A percentile compares a stretch with the other conserved stretches of the same genome.
phyloP scores from a whole-genome alignment of 2,888 invertebrate genomes.

The Ophraella communa region DNA sequence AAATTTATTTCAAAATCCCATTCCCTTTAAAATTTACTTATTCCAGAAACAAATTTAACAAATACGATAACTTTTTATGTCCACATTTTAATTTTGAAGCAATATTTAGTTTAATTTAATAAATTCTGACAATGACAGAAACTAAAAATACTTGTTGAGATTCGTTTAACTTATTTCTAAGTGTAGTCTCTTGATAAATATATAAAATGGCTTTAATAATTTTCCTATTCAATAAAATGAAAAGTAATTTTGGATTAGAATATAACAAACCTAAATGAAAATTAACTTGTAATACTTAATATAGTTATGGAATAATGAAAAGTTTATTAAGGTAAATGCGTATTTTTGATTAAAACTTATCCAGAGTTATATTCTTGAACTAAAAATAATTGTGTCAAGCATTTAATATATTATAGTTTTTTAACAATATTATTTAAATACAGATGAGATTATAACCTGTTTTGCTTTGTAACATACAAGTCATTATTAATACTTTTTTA shows the following conservation, averaged over 20 bases:
- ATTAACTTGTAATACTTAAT: no score
- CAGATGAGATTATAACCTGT: no score
- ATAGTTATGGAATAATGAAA: no score
- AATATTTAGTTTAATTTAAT: not conserved
- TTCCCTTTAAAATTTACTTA: not conserved
- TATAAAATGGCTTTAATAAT: not conserved
- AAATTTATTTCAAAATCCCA: not conserved
- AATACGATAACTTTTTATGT: not conserved
- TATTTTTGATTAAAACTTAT: no score
- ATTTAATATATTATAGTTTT: no score
- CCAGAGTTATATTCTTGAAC: no score
- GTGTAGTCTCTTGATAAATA: conserved; percentile 17
- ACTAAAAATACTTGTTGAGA: conserved; percentile 3
- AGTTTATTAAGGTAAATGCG: no score
- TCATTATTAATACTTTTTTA: not conserved
- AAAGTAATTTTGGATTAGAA: not conserved
- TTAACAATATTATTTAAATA: not conserved
- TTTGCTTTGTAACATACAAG: no score
- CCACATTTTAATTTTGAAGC: not conserved
- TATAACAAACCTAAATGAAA: no score
- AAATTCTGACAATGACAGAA: conserved; percentile 8
- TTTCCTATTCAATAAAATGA: conserved; percentile 9
- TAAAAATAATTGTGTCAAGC: no score
- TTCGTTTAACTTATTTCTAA: conserved; percentile 3
- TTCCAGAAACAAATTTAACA: not conserved